Conservation (phyloP, 2,113 vertebrate genomes). For the Cryptomyrus ogoouensis region DNA sequence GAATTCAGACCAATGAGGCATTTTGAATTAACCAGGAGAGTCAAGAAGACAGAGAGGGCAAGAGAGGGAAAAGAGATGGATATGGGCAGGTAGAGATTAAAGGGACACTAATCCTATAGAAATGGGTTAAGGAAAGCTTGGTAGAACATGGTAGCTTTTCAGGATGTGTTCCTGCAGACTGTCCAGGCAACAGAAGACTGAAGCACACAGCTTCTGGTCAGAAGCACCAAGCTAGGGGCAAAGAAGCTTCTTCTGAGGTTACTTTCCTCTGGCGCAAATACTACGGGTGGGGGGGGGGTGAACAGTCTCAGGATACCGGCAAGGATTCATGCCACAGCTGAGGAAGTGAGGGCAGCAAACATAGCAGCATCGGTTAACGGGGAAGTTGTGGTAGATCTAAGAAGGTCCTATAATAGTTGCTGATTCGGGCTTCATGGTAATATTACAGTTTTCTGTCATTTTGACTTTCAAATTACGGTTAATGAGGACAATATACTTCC, state of each 20-base stretch:
- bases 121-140: conserved; percentile 41
- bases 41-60: conserved; percentile 23
- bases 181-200: background rate
- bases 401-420: background rate
- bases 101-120: conserved; percentile 46
- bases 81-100: conserved; percentile 45
- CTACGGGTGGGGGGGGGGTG: background rate
- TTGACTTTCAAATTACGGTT: background rate
- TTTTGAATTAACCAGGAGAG: conserved; percentile 25
- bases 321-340: background rate
- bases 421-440: background rate
- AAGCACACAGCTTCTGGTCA: background rate
- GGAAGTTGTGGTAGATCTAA: background rate
- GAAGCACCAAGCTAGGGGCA: background rate
- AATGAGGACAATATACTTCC: conserved; percentile 4
- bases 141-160: conserved; percentile 39
- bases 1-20: conserved; percentile 8
- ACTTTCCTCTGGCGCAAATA: too few relatives aligned
- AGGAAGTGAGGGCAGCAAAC: background rate
- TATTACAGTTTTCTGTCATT: conserved; percentile 5
- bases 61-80: conserved; percentile 31
- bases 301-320: background rate
- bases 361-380: background rate
- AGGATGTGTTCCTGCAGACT: conserved; percentile 31
- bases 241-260: background rate